phyloP scores from a whole-genome alignment of 2,113 vertebrate species.

The Ursus arctos region DNA sequence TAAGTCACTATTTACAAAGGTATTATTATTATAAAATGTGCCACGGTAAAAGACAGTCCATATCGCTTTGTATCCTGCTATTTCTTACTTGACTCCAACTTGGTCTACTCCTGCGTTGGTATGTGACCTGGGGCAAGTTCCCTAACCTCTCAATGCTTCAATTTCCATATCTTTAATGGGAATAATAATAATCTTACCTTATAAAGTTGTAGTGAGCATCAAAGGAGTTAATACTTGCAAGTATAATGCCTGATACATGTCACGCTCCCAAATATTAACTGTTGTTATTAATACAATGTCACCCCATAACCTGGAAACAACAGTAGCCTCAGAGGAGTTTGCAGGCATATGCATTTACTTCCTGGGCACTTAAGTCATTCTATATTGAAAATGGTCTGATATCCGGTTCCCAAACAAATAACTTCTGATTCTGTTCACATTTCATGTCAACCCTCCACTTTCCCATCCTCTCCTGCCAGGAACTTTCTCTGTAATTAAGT shows the following conservation, averaged over 20 bases:
- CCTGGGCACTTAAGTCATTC: neutral
- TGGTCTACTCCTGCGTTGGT: conserved; percentile 31
- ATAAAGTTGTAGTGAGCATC: neutral
- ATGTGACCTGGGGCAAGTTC: conserved; percentile 24
- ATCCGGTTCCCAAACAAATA: neutral
- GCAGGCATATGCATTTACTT: neutral
- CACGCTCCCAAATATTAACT: neutral
- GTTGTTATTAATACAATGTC: neutral
- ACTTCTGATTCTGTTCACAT: neutral
- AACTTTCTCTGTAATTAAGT: neutral
- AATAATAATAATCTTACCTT: neutral
- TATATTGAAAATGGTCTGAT: neutral
- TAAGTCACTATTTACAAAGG: neutral
- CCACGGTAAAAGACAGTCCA: neutral
- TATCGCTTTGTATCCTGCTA: neutral
- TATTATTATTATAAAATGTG: neutral
- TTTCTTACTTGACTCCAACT: conserved; percentile 1
- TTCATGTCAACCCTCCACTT: neutral
- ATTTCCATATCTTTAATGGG: neutral
- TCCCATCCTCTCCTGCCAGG: neutral
- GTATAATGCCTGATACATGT: neutral
- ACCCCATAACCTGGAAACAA: neutral
- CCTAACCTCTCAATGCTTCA: neutral
- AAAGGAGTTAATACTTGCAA: neutral
- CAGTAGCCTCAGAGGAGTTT: neutral